phyloP scores from a whole-genome alignment of 2,113 vertebrate genomes.

The Sprattus sprattus region DNA sequence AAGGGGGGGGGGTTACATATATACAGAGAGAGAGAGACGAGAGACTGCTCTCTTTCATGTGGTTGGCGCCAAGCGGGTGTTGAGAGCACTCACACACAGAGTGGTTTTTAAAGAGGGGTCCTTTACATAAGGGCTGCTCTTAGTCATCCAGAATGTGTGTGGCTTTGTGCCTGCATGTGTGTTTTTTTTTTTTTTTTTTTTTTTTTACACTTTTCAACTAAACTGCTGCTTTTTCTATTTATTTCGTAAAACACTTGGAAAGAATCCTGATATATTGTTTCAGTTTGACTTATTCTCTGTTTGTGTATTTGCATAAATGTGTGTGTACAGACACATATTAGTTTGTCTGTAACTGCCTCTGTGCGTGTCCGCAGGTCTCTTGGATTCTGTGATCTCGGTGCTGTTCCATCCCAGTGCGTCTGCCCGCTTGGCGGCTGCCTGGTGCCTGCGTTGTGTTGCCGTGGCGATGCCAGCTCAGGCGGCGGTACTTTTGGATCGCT shows the following conservation, averaged over 20 bases:
- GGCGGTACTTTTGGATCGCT: conserved; percentile 81
- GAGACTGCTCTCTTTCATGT: background rate
- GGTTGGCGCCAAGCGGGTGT: background rate
- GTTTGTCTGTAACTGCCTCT: background rate
- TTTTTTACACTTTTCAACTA: too few species aligned
- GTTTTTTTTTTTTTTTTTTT: background rate
- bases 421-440: conserved; percentile 82
- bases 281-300: background rate
- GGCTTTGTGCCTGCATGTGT: conserved; percentile 2
- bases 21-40: background rate
- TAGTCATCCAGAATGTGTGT: background rate
- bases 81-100: background rate
- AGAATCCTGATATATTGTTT: background rate
- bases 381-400: conserved; percentile 83
- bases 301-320: background rate
- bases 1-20: too few species aligned
- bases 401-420: conserved; percentile 77
- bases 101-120: background rate
- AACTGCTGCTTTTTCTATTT: too few species aligned
- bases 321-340: background rate
- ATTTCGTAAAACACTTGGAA: too few species aligned
- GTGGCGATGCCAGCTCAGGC: conserved; percentile 79
- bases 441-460: conserved; percentile 86
- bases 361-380: conserved; percentile 68
- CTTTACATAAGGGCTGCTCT: background rate